These are phyloP conservation scores for Penaeus vannamei DNA, from an alignment of 1,140 invertebrate species.

Conservation along the genomic window DNA sequence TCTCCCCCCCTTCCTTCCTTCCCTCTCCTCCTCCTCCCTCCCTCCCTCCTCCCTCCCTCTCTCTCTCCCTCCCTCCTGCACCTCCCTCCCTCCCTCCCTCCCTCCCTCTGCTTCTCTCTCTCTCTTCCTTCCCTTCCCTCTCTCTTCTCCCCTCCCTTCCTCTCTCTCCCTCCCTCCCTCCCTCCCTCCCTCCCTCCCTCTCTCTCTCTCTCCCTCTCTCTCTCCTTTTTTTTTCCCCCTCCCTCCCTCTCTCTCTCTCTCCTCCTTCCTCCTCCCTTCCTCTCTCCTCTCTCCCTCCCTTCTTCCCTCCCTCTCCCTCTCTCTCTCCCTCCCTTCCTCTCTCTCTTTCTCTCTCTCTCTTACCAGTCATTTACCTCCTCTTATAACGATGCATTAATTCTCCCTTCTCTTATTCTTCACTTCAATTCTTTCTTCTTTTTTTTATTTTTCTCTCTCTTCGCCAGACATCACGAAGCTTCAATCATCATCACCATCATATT, in stretches of 20 bases:
- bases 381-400: no score
- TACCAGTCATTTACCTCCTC: no score
- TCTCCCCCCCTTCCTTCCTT: no score
- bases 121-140: background rate
- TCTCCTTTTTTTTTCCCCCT: background rate
- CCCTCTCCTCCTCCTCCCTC: background rate
- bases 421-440: no score
- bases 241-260: constrained; percentile 5
- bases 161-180: background rate
- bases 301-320: constrained; percentile 10
- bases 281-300: constrained; percentile 10
- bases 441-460: background rate
- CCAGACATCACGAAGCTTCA: background rate
- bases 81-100: background rate
- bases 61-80: background rate
- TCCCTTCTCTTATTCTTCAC: background rate
- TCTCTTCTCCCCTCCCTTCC: background rate
- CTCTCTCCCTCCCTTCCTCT: constrained; percentile 10
- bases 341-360: constrained; percentile 11
- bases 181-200: background rate
- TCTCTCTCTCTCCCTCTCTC: background rate
- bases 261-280: no score
- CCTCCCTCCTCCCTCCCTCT: background rate
- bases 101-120: background rate
- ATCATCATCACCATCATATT: background rate